Evolutionary conservation across 1,140 invertebrate species (phyloP).

Genomic region (Drosophila pectinifera): DNA sequence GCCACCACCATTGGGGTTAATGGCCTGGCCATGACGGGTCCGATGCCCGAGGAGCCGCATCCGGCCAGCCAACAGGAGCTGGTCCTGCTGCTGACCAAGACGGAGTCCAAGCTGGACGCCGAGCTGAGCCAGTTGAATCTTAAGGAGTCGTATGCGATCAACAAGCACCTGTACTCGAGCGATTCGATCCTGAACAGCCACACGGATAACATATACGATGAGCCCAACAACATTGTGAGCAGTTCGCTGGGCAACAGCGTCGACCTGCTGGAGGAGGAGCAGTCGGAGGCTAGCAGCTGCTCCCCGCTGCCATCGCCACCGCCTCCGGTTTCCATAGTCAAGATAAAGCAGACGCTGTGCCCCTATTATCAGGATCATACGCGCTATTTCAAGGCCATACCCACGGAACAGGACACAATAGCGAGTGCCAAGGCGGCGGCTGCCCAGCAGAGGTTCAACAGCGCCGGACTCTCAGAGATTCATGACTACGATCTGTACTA

Average conservation of each 20-base stretch:
- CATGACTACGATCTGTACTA: constrained; percentile 84
- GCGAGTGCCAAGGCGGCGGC: constrained; percentile 73
- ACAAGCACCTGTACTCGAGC: constrained; percentile 82
- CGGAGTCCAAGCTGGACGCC: constrained; percentile 15
- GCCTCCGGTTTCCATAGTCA: constrained; percentile 69
- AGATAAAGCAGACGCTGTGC: constrained; percentile 75
- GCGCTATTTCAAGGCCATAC: constrained; percentile 82
- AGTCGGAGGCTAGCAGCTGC: constrained; percentile 70
- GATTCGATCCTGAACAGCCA: constrained; percentile 81
- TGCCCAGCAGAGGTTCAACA: constrained; percentile 75
- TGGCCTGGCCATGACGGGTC: constrained; percentile 1
- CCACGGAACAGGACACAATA: constrained; percentile 81
- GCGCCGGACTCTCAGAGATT: constrained; percentile 75
- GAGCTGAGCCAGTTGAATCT: constrained; percentile 40
- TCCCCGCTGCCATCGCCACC: constrained; percentile 71
- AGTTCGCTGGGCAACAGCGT: constrained; percentile 77
- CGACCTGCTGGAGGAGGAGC: constrained; percentile 70
- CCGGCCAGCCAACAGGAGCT: constrained; percentile 54
- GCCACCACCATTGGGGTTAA: constrained; percentile 40
- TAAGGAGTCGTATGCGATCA: constrained; percentile 79
- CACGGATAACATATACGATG: constrained; percentile 84
- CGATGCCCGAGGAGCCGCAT: constrained; percentile 20
- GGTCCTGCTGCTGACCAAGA: constrained; percentile 53
- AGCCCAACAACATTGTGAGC: constrained; percentile 81
- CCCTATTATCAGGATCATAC: constrained; percentile 81